A percentile compares a stretch with the other conserved stretches of the same genome.
Evolutionary conservation across 2,113 vertebrate species (phyloP).

Genomic region (Geococcyx californianus): DNA sequence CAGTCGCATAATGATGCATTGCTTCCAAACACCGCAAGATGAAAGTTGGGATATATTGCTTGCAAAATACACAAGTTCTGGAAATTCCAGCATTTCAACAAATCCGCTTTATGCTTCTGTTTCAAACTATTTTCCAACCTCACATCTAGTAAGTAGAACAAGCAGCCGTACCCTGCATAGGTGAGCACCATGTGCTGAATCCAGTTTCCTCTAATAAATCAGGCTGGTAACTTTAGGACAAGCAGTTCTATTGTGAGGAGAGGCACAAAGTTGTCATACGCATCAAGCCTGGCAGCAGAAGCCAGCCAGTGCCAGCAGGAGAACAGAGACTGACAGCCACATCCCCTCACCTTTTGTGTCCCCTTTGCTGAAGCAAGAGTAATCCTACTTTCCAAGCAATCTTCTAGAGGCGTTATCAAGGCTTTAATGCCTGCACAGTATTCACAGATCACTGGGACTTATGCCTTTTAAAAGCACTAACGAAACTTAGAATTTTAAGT

Average conservation of each 20-base stretch:
- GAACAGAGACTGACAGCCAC: background rate
- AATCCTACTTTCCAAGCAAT: background rate
- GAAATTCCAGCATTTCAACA: background rate
- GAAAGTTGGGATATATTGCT: background rate
- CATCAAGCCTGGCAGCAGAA: background rate
- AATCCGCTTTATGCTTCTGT: background rate
- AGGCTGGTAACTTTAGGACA: background rate
- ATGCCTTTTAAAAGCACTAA: background rate
- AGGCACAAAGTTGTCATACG: background rate
- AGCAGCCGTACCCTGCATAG: background rate
- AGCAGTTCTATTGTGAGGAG: background rate
- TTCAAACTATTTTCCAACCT: conserved; percentile 37
- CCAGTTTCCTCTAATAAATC: background rate
- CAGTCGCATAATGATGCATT: background rate
- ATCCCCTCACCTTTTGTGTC: background rate
- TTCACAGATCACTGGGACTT: background rate
- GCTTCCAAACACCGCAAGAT: background rate
- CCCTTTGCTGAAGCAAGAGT: background rate
- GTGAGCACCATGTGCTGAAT: background rate
- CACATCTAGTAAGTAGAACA: conserved; percentile 7
- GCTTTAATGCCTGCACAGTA: background rate
- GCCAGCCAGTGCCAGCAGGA: rapidly evolving
- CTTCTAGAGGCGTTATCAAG: background rate
- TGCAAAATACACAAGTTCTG: background rate
- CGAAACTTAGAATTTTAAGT: background rate